Base-by-base conservation (phyloP, 2,888 invertebrate species). In the Andricus quercusramuli region DNA sequence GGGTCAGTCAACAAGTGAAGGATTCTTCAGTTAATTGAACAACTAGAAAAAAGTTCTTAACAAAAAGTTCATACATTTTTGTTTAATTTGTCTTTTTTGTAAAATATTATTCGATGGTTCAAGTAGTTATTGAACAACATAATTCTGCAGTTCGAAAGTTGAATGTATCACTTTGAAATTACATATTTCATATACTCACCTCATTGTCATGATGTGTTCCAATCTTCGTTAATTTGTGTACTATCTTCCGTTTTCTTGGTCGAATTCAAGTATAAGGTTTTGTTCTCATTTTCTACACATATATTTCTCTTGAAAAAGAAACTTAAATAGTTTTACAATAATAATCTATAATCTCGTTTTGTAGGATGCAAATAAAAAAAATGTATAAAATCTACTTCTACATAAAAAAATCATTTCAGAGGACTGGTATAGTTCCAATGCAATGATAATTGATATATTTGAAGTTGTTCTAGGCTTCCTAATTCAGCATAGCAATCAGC, bases 401-500 rank as follows among this genome's bases (percentile, higher is more conserved):
- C 15, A 1, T 41, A 25, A 44, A 13, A 44, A 13, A 44, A 44
- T 32, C 5, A 62, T 74, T 51, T 78, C 64, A 44, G 25, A 25
- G 4, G 13, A 47, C n/a, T 79, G 62, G 66, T 68, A 66, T 59
- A 4, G 76, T 80, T 79, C 25, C 56, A 56, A 37, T 66, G 56
- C 62, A 59, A 65, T n/a, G 22, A 78, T 66, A 25, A 29, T 44
- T 29, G 25, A 25, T 47, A 29, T 62, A 66, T 37, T 29, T 22
- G 22, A 51, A 20, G 20, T 47, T 20, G 32, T 9, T 70, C 25
- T 17, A 47, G 15, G 20, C 47, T 32, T 29, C 20, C 32, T 88
- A 92, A 87, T 92, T 90, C 86, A 92, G 89, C 89, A 92, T 89
- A 80, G 90, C 91, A 78, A 92, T 92, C 82, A 92, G 89, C 84